phyloP scores from a whole-genome alignment of 1,140 invertebrate species.

The Drosophila mauritiana region DNA sequence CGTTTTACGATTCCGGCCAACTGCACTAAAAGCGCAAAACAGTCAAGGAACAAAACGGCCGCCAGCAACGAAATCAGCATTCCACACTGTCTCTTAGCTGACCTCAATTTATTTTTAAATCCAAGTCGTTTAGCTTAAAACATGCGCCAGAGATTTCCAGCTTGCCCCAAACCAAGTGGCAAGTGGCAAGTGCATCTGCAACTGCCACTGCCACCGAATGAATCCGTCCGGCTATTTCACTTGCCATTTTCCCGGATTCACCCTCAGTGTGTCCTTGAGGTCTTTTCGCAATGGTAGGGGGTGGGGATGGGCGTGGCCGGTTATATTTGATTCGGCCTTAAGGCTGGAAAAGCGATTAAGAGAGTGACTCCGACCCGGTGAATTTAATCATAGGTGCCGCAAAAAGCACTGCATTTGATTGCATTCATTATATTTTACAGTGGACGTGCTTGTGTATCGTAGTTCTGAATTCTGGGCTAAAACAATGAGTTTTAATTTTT shows the following conservation, averaged over 20 bases:
- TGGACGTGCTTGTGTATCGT: too few species aligned
- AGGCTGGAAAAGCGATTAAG: slow-evolving; percentile 20
- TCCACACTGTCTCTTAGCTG: slow-evolving; percentile 55
- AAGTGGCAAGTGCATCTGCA: slow-evolving; percentile 4
- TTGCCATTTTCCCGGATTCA: slow-evolving; percentile 10
- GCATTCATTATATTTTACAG: slow-evolving; percentile 11
- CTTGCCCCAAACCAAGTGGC: neutral
- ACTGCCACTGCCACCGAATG: slow-evolving; percentile 13
- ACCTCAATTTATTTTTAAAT: slow-evolving; percentile 81
- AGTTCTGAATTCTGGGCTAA: neutral
- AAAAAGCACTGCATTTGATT: neutral
- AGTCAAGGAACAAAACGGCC: slow-evolving; percentile 13
- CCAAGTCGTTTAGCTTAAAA: slow-evolving; percentile 77
- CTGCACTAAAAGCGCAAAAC: slow-evolving; percentile 51
- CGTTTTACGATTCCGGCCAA: slow-evolving; percentile 66
- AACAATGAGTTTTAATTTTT: too few species aligned
- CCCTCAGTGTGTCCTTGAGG: slow-evolving; percentile 12
- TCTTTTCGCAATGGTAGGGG: neutral
- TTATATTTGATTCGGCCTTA: slow-evolving; percentile 8
- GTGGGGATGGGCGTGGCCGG: slow-evolving; percentile 1
- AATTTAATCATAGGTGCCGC: slow-evolving; percentile 16
- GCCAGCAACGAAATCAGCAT: slow-evolving; percentile 37
- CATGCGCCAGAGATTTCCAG: slow-evolving; percentile 55
- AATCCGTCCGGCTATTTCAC: slow-evolving; percentile 18
- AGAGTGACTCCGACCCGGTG: neutral